Base-by-base conservation (phyloP, 2,888 invertebrate genomes). In the Herminia tarsipennalis region DNA sequence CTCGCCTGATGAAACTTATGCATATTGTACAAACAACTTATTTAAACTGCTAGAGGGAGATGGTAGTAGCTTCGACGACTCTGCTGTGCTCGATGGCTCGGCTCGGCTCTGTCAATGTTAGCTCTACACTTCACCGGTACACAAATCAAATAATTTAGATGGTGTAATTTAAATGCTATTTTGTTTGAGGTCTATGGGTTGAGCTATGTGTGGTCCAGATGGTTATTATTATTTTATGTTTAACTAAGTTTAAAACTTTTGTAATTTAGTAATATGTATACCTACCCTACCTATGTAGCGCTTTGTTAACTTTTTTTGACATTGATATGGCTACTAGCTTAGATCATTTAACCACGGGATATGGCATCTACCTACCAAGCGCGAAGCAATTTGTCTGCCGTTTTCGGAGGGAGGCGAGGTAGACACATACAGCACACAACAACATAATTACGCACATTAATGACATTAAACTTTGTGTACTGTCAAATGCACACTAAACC, bases 1-100 rank as follows among this genome's bases (percentile, higher is more conserved):
- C 72, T 68, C 63, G 77, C 61, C 58, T 70, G 70, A 74, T 76
- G 76, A 71, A 76, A 73, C 78, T 73, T 69, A 67, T 70, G 68
- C 70, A 73, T 70, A 71, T 66, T 69, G 62, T 70, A 66, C 52
- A 54, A 51, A 53, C 48, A 49, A 60, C 45, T 65, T 73, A 67
- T 75, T 75, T 67, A 66, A 60, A 59, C 60, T 60, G 66, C 43
- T 43, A 48, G 65, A 66, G 67, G 56, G 71, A 76, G 62, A 50
- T 37, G 38, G 39, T 46, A 66, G 55, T 51, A 48, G 55, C 57
- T 58, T 56, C 49, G 49, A 55, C 64, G 50, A 44, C 54, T 46
- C 24, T 39, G n/a, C n/a, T n/a, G 27, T 50, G 56, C 56, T 58
- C 46, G 36, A 52, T 47, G 10, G 17, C 30, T 29, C 34, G 64